phyloP scores from a whole-genome alignment of 2,797 vertebrate genomes.

The Gallinago nigripennis region DNA sequence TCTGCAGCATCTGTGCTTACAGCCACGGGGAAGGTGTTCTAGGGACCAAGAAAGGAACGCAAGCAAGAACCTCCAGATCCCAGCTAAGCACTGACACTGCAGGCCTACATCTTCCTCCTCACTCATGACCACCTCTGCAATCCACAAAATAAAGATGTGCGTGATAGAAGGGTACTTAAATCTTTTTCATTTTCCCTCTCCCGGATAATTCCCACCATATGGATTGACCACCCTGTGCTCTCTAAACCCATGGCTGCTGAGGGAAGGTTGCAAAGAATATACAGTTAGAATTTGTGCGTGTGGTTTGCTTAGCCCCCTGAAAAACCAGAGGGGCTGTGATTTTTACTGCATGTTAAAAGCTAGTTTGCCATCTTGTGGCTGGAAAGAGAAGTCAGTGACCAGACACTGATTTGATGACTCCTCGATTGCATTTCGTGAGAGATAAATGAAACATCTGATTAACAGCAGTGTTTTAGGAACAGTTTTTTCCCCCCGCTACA shows the following conservation, averaged over 20 bases:
- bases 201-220: accelerated
- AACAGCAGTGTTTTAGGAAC: neutral
- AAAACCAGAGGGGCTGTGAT: neutral
- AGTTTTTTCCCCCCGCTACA: neutral
- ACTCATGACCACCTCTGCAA: neutral
- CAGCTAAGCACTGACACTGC: neutral
- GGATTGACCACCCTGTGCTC: neutral
- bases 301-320: no score
- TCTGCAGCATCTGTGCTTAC: neutral
- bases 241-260: neutral
- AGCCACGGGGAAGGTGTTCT: neutral
- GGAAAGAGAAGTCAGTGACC: neutral
- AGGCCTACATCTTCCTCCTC: neutral
- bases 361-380: conserved; percentile 75
- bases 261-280: neutral
- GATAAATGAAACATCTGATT: neutral
- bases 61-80: neutral
- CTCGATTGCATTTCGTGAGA: accelerated
- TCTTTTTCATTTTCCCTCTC: neutral
- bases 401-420: neutral
- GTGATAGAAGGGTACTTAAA: neutral
- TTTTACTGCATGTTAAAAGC: conserved; percentile 10
- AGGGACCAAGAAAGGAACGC: neutral
- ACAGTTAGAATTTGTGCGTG: accelerated
- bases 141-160: neutral